Evolutionary conservation across 2,888 invertebrate genomes (phyloP), one percentile per base, ranked within the genome.

Genomic region (Diadegma fenestrale): DNA sequence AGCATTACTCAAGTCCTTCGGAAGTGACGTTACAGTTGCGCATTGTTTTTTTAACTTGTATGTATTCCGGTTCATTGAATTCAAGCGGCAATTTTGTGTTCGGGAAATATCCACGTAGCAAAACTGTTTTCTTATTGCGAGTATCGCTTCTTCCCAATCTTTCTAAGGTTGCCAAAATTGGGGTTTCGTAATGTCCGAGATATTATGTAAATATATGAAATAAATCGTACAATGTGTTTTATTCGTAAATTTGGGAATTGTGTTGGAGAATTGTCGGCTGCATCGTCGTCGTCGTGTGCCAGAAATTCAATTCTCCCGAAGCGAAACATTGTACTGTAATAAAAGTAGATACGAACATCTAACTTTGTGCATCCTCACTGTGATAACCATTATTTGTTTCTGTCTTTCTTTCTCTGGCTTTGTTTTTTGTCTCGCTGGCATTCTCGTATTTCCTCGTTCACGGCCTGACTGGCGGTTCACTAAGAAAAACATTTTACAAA

Each of bases 401-500:
- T 58, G n/a, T 68, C 58, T 68, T 30, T 45, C 30, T 63, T 45
- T 48, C 17, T 19, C 43, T 12, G 8, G 41, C 22, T 26, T 22
- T 58, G 33, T 72, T 66, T 48, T 71, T 58, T 72, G 51, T 63
- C 51, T 63, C 19, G 37, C 37, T 48, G 58, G 48, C 51, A 26
- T 61, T 75, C 69, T 43, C 79, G 75, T 79, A 68, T 85, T 68
- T 82, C 68, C 76, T 76, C 43, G 48, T 43, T 72, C 73, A 37
- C 54, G 19, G 33, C 75, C 71, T 66, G 54, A 41, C 82, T 19
- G 63, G 63, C 26, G 76, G 79, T 63, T 73, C 68, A 30, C 43
- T 48, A 51, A 51, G 54, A 80, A 63, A 80, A 76, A 84, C 80
- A 73, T 73, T 80, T 80, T 66, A 54, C 79, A 82, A 85, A 85